Evolutionary conservation across 2,888 invertebrate species (phyloP), one percentile per base, ranked within the genome.

Genomic region (Aethes cnicana): DNA sequence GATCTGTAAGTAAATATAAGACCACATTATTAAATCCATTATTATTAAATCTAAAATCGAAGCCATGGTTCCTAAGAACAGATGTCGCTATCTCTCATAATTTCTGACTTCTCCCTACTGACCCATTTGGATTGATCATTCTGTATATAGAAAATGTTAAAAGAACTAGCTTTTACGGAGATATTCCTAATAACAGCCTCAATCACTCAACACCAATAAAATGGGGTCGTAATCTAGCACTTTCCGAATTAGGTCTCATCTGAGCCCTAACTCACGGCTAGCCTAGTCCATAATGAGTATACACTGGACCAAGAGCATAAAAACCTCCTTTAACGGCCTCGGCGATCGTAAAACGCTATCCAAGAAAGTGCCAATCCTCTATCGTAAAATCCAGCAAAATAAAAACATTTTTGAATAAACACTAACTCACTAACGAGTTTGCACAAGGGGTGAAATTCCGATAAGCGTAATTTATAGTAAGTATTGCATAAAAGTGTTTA

Each of bases 381-480:
- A 16, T 25, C 23, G 39, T 39, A 14, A 39, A 39, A 35, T 16
- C 39, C 25, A 1, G 14, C 9, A 39, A 25, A 39, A 39, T 25
- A 39, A 39, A 37, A 39, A 39, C 39, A 39, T 12, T 23, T 37
- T n/a, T 37, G 37, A 23, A 23, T 37, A 37, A 39, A 28, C 11
- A 5, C 12, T 23, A 35, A 39, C 25, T 12, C 11, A 5, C 12
- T 23, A 35, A 39, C 25, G 25, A 25, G 39, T 16, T 39, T 23
- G 16, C 23, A 14, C n/a, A 9, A 23, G 21, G 23, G 30, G 7
- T 16, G 16, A 7, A 16, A 14, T 14, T 23, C 21, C 23, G 21
- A 16, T 37, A 23, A 37, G 23, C 2, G 14, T 37, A 37, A 23
- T 37, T 37, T 37, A 37, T n/a, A 14, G 37, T n/a, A n/a, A n/a